Conservation (phyloP, 2,113 vertebrate species). For the Zosterops pallidus region DNA sequence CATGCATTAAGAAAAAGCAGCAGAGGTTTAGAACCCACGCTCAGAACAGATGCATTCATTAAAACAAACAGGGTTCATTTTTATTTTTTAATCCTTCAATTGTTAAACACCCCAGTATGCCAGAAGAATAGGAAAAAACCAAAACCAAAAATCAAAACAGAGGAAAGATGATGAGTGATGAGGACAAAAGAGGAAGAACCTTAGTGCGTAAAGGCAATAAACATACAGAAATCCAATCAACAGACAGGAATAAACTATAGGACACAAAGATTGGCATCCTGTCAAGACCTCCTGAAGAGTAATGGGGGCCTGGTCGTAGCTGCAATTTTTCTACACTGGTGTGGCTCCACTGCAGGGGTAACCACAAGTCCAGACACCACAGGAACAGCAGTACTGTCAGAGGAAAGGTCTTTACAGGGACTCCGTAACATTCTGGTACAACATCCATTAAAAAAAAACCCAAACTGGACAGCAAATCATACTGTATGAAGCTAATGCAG, state of each 20-base stretch:
- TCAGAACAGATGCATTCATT: background rate
- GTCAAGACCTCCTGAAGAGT: background rate
- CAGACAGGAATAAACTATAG: background rate
- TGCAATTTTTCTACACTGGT: background rate
- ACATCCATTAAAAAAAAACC: background rate
- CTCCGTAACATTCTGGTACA: background rate
- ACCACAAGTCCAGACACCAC: background rate
- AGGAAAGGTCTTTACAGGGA: background rate
- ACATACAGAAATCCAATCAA: background rate
- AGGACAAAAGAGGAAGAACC: background rate
- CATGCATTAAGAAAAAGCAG: background rate
- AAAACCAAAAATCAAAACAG: background rate
- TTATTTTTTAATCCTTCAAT: background rate
- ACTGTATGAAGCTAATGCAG: background rate
- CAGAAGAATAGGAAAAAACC: background rate
- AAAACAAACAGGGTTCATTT: background rate
- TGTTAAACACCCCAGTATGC: background rate
- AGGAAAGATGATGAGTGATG: background rate
- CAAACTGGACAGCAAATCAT: background rate
- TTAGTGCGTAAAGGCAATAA: background rate
- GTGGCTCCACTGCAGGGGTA: background rate
- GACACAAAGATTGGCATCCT: background rate
- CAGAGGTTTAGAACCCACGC: background rate
- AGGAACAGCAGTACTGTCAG: background rate
- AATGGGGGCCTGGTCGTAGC: fast-evolving